Evolutionary conservation across 1,140 invertebrate species (phyloP).

Genomic region (Aphis craccivora): DNA sequence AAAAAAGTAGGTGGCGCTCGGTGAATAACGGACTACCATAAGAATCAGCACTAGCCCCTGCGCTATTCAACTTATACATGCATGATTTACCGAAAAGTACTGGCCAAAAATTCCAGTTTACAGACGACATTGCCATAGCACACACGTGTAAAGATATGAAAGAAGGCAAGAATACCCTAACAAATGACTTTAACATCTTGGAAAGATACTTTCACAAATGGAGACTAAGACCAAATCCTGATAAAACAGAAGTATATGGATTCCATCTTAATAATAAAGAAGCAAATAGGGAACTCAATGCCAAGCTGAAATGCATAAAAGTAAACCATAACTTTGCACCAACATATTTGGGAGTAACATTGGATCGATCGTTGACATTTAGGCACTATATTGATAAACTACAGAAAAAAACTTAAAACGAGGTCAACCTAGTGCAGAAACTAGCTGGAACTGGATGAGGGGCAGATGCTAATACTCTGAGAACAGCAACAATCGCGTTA

Average conservation of each 20-base stretch:
- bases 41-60: no score
- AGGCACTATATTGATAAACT: neutral
- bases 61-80: no score
- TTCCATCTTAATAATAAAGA: neutral
- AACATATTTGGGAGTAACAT: neutral
- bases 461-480: neutral
- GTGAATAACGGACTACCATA: no score
- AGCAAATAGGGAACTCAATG: neutral
- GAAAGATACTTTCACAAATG: neutral
- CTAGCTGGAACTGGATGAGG: conserved; percentile 29
- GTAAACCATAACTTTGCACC: neutral
- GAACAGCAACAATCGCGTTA: conserved; percentile 9
- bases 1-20: no score
- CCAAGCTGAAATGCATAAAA: neutral
- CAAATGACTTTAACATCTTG: neutral
- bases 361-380: neutral
- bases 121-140: conserved; percentile 5
- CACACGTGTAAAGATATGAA: neutral
- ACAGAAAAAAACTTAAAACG: conserved; percentile 47
- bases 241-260: neutral
- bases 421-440: conserved; percentile 55
- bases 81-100: no score
- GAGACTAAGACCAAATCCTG: neutral
- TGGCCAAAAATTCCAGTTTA: no score
- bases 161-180: neutral